These are phyloP conservation scores for Otolemur crassicaudatus DNA, from an alignment of 2,797 vertebrate genomes.

Conservation along the genomic window DNA sequence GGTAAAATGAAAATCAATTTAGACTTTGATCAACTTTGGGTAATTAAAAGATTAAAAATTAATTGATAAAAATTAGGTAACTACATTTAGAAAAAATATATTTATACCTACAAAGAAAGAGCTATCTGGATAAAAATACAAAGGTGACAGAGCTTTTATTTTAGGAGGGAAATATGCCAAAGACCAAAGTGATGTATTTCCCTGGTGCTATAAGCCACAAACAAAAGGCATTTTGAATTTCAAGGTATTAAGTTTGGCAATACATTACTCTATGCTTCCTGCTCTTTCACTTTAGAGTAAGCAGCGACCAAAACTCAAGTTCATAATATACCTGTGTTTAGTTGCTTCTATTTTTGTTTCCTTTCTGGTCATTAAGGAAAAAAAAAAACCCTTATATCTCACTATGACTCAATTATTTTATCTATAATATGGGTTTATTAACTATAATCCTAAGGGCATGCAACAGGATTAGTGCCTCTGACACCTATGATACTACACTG, in stretches of 20 bases:
- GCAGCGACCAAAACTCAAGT: neutral
- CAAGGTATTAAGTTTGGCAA: neutral
- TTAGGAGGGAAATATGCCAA: conserved; percentile 1
- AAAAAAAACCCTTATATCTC: neutral
- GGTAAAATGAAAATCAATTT: conserved; percentile 47
- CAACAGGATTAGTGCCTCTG: neutral
- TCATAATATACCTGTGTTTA: neutral
- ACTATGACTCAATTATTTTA: neutral
- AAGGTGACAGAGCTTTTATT: conserved; percentile 42
- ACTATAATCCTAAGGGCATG: neutral
- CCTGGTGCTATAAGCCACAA: neutral
- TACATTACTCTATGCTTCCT: neutral
- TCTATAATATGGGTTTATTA: neutral
- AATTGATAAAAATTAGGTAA: conserved; percentile 17
- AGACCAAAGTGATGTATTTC: neutral
- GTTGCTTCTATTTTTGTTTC: conserved; percentile 10
- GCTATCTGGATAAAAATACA: neutral
- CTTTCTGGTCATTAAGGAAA: neutral
- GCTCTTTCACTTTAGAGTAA: neutral
- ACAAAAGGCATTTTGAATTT: conserved; percentile 39
- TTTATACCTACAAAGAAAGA: neutral
- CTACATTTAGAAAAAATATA: conserved; percentile 2
- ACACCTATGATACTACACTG: neutral
- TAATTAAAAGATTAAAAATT: conserved; percentile 31
- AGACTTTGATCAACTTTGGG: conserved; percentile 26